Evolutionary conservation across 2,797 vertebrate genomes (phyloP).

Genomic region (Anableps anableps): DNA sequence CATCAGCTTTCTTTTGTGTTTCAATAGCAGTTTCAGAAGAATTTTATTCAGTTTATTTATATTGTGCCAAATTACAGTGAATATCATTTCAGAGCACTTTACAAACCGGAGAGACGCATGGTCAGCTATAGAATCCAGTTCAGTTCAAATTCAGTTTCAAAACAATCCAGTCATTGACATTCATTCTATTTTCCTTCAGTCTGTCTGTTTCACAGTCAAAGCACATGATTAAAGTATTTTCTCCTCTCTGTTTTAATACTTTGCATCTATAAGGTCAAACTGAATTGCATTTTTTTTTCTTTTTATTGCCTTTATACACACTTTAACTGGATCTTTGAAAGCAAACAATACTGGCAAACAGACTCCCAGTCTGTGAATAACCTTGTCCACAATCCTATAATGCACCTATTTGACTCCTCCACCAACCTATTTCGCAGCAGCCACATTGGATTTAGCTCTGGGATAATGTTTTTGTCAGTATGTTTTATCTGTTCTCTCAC

Average conservation of each 20-base stretch:
- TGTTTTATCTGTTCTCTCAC: slow-evolving; percentile 78
- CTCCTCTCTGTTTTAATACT: slow-evolving; percentile 1
- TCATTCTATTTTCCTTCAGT: not conserved
- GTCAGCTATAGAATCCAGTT: not conserved
- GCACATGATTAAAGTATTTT: not conserved
- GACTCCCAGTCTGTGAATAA: slow-evolving; percentile 66
- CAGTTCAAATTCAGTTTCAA: not conserved
- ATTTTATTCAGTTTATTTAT: not conserved
- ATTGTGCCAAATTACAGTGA: not conserved
- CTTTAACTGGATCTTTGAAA: slow-evolving; percentile 55
- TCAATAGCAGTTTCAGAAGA: not conserved
- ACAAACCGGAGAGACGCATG: not conserved
- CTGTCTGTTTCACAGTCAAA: not conserved
- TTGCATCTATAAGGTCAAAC: slow-evolving; percentile 5
- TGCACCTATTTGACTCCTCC: slow-evolving; percentile 70
- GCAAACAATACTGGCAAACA: slow-evolving; percentile 53
- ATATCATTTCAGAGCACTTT: not conserved
- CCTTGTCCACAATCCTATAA: slow-evolving; percentile 66
- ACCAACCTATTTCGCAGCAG: slow-evolving; percentile 66
- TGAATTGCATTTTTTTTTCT: slow-evolving; percentile 9
- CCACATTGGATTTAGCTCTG: slow-evolving; percentile 74
- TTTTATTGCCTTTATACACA: slow-evolving; percentile 32
- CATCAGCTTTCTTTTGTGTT: not conserved
- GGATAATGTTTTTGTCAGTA: slow-evolving; percentile 78
- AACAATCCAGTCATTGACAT: not conserved